phyloP scores from a whole-genome alignment of 2,888 invertebrate genomes.

The Arctia plantaginis region DNA sequence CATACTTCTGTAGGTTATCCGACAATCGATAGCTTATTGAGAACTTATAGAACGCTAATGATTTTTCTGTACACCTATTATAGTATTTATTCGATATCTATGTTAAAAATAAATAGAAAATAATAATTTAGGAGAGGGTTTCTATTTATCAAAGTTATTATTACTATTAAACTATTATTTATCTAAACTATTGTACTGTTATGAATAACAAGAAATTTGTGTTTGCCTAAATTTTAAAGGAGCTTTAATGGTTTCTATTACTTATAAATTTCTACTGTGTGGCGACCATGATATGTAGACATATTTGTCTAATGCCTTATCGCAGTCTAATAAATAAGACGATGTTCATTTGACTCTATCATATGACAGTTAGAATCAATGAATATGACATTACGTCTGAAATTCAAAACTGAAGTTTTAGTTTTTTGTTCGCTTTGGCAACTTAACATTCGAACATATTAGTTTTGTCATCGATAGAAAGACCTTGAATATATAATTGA shows the following conservation, averaged over 20 bases:
- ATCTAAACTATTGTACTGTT: too few relatives aligned
- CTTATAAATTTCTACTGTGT: too few relatives aligned
- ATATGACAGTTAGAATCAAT: neutral
- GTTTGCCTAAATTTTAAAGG: neutral
- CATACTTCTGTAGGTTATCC: constrained; percentile 25
- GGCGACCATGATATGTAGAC: neutral
- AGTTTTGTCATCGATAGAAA: neutral
- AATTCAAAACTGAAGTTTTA: neutral
- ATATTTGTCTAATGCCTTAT: neutral
- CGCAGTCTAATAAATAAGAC: neutral
- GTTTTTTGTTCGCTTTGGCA: neutral
- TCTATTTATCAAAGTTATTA: too few relatives aligned
- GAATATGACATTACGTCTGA: neutral
- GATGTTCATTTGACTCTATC: neutral
- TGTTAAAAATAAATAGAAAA: too few relatives aligned
- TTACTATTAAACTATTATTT: too few relatives aligned
- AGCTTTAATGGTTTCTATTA: neutral
- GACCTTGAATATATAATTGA: neutral
- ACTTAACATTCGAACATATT: neutral
- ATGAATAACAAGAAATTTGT: too few relatives aligned
- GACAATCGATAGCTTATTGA: constrained; percentile 18
- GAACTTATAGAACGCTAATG: constrained; percentile 7
- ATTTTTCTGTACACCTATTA: neutral
- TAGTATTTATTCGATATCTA: neutral
- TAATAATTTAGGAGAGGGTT: too few relatives aligned